Evolutionary conservation across 2,113 vertebrate species (phyloP), one percentile per base, ranked within the genome.

Genomic region (Phodopus roborovskii): DNA sequence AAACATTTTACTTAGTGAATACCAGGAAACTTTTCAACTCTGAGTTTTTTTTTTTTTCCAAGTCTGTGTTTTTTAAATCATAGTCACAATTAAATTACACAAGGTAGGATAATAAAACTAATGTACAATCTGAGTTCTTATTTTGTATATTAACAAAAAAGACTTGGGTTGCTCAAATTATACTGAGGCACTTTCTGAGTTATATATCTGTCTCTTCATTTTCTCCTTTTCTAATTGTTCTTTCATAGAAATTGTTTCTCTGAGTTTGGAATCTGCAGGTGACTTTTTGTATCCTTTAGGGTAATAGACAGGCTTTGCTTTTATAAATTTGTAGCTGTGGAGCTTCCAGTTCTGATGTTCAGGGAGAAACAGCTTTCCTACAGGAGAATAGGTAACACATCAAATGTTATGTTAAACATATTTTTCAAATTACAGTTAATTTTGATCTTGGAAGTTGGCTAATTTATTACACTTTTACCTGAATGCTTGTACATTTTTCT

Each of bases 1-100:
- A 64, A 60, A 16, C 2, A 58, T 93, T 96, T 90, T 95, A 92
- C 42, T 88, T 68, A 75, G 11, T 50, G 26, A 79, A 79, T 91
- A 26, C 45, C 9, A 89, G 62, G 71, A 20, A 82, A 36, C 19
- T 73, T 81, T 64, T 60, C 15, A 77, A 60, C 10, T 83, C 16
- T 93, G 39, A 28, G 89, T 75, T 60, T 78, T 95, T 68, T 50
- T 45, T 45, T 45, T 68, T 50, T 45, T 45, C 6, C 15, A 77
- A 60, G 13, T 83, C 16, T 94, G 26, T 42, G 89, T 75, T 66
- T 78, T 95, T 68, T 68, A 36, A 92, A 81, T 13, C 26, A 88
- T 13, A 94, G 71, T 75, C 22, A 88, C 11, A 92, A 77, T 75
- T 88, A 88, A 96, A 71, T 84, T 91, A 68, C 36, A 94, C 60